Evolutionary conservation across 1,140 invertebrate species (phyloP), one percentile per base, ranked within the genome.

Genomic region (Plutomurus gul): DNA sequence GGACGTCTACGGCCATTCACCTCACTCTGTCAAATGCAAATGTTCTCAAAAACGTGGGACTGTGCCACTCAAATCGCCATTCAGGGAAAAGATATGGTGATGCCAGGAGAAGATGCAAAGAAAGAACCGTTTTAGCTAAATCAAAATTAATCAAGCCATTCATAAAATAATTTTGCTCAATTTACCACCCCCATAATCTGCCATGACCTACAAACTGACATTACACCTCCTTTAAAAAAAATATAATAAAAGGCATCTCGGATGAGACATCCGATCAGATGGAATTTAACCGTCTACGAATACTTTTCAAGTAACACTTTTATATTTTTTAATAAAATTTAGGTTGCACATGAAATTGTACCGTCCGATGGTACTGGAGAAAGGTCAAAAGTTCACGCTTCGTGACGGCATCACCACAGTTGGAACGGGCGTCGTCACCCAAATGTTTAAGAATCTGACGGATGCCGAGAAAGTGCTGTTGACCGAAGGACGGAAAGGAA

Each of bases 41-140:
- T 98, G 90, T 99, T 92, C 86, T 95, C 93, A 37, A 93, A 93
- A 87, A 98, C 96, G 0, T 99, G 96, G 96, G 94, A 97, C 86
- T 93, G 92, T 85, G 89, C 94, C 10, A 89, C 89, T 3, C 92
- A 94, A 85, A 87, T 97, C 16, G 87, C 86, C 51, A 89, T 96
- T 70, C 88, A 89, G 13, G 89, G 90, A 51, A 94, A 93, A 84
- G 92, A 93, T 73, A 93, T 98, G 92, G 89, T 95, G 18, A 98
- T 99, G 96, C 96, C 96, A 22, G 97, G 97, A 77, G 96, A 99
- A 89, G 95, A 97, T 88, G 88, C 92, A 36, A 92, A 87, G 93
- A 93, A 89, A 90, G 89, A 86, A 70, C 13, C 39, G n/a, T 43
- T 43, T 1, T n/a, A n/a, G n/a, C n/a, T n/a, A n/a, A n/a, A n/a